Percentiles rank a stretch among this genome's conserved stretches.
Evolutionary conservation across 2,797 vertebrate genomes (phyloP).

Genomic region (Chloroceryle inda): DNA sequence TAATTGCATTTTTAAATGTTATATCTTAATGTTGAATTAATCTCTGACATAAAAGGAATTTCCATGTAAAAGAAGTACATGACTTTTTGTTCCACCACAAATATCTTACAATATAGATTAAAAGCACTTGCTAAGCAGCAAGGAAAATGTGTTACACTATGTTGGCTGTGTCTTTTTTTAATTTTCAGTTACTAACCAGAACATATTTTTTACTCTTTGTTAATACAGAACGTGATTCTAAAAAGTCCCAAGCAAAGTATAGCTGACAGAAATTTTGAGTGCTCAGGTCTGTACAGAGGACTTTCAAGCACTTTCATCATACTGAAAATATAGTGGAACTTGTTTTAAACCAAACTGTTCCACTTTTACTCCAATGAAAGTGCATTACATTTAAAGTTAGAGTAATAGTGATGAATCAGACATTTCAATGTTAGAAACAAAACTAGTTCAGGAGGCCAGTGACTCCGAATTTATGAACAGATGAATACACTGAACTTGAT

Average conservation of each 20-base stretch:
- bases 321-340: background rate
- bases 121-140: background rate
- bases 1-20: background rate
- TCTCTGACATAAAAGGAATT: background rate
- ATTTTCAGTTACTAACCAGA: background rate
- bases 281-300: background rate
- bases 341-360: background rate
- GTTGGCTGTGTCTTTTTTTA: background rate
- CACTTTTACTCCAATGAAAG: background rate
- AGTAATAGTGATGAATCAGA: background rate
- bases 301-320: background rate
- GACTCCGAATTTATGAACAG: background rate
- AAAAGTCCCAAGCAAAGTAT: background rate
- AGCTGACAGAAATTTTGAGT: background rate
- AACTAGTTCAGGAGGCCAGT: background rate
- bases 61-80: background rate
- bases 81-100: background rate
- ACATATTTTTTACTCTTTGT: background rate
- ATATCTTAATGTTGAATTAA: background rate
- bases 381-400: background rate
- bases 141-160: background rate
- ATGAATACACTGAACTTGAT: background rate
- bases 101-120: background rate
- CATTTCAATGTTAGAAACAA: background rate
- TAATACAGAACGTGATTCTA: background rate